Percentiles rank a stretch among this genome's conserved stretches.
Evolutionary conservation across 2,888 invertebrate genomes (phyloP).

Genomic region (Sussaba pulchella): DNA sequence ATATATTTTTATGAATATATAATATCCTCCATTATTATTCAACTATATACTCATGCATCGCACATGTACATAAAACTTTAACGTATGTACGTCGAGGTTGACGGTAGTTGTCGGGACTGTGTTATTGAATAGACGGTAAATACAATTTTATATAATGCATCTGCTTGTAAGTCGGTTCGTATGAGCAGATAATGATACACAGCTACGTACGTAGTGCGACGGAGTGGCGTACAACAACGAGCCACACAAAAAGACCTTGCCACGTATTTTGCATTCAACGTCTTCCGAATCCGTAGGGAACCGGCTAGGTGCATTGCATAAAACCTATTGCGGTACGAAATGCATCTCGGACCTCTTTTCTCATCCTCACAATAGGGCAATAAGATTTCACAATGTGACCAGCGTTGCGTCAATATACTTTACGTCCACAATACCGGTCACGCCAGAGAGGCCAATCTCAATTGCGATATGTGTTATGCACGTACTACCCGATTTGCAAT

Average conservation of each 20-base stretch:
- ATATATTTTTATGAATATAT: background rate
- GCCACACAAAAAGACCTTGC: background rate
- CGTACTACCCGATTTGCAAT: background rate
- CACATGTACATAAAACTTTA: background rate
- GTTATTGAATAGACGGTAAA: constrained; percentile 1
- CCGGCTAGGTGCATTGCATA: too few species aligned
- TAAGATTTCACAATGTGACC: too few species aligned
- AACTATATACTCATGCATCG: background rate
- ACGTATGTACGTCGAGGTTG: background rate
- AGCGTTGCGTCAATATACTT: too few species aligned
- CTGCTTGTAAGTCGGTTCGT: background rate
- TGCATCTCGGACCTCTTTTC: too few species aligned
- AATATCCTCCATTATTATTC: background rate
- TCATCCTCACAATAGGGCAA: too few species aligned
- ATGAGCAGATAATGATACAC: constrained; percentile 9
- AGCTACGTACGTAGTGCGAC: background rate
- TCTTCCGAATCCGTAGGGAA: background rate
- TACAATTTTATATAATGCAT: background rate
- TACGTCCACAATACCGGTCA: background rate
- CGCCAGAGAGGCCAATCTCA: background rate
- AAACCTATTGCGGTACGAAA: too few species aligned
- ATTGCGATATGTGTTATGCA: background rate
- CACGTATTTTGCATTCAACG: background rate
- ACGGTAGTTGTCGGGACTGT: too few species aligned
- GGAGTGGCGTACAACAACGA: constrained; percentile 7